Evolutionary conservation across 2,113 vertebrate species (phyloP), one percentile per base, ranked within the genome.

Genomic region (Sarotherodon lohbergeri): DNA sequence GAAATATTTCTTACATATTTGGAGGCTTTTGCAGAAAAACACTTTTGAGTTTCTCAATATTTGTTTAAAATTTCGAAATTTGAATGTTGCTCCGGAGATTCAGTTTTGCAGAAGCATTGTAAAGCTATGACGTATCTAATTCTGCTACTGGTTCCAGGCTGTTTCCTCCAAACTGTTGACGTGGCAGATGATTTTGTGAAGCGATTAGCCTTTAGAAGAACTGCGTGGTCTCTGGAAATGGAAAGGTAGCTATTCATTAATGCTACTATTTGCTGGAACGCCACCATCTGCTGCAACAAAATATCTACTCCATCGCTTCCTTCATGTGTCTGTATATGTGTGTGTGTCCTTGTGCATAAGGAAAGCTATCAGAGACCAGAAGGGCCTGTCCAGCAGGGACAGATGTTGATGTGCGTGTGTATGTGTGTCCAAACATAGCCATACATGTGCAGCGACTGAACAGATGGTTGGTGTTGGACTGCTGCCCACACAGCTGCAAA

Each of bases 381-480:
- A 81, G 76, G 55, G 80, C 52, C 83, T 66, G 83, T 41, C 81
- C 83, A 52, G 32, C 29, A 57, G 85, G 85, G 88, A 88, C 90
- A 93, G 87, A 90, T 92, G 89, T 81, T 80, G 39, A 87, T 78
- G 43, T 48, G 68, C 1, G 46, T 68, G 61, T 89, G 55, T 17
- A 4, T 29, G 56, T 86, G 80, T 61, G 3, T 36, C 55, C 81
- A 71, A 84, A 86, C 78, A 54, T 66, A 36, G 27, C 5, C 4
- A 24, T 76, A 34, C 34, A 89, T 87, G 81, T 90, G 61, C 91
- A 87, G 87, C 16, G 7, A 85, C 76, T 86, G 83, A 87, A 41
- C 93, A 95, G 94, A 95, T 95, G 94, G 55, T 82, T 27, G 36
- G 7, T 71, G 83, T 32, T 91, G 93, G 83, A 71, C 54, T 29